Percentiles rank a stretch among this genome's conserved stretches.
Conservation (phyloP, 2,797 vertebrate species). For the Salmo trutta region DNA sequence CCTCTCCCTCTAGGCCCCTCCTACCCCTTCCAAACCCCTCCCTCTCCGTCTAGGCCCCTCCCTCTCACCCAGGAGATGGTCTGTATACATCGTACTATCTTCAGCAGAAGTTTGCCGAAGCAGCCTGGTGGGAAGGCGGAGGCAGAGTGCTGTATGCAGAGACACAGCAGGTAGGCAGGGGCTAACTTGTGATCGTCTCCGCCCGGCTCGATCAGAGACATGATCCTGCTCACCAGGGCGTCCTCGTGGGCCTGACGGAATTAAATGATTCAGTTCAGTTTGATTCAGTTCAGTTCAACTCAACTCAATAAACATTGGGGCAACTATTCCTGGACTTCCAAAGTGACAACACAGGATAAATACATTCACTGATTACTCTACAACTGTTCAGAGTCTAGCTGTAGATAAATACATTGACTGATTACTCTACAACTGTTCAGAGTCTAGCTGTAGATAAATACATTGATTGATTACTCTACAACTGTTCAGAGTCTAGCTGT, state of each 20-base stretch:
- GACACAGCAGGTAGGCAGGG: slow-evolving; percentile 90
- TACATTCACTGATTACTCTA: no score
- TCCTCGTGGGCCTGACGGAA: slow-evolving; percentile 77
- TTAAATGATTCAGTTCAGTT: neutral
- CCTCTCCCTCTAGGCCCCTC: neutral
- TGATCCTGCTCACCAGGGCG: slow-evolving; percentile 82
- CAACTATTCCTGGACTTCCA: no score
- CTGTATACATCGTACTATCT: slow-evolving; percentile 85
- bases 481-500: no score
- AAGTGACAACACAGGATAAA: no score
- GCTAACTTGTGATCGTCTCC: slow-evolving; percentile 91
- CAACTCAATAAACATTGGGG: no score
- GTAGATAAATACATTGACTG: no score
- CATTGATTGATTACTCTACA: no score
- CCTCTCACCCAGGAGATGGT: slow-evolving; percentile 73
- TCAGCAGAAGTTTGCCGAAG: slow-evolving; percentile 90
- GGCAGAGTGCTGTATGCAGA: slow-evolving; percentile 93
- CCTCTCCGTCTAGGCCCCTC: neutral
- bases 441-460: no score
- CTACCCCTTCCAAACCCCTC: no score
- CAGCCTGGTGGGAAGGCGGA: slow-evolving; percentile 82
- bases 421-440: no score
- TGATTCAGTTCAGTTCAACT: neutral
- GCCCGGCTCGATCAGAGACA: slow-evolving; percentile 87
- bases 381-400: slow-evolving; percentile 81